Evolutionary conservation across 1,140 invertebrate genomes (phyloP).

Genomic region (Hyposmocoma kahamanoa): DNA sequence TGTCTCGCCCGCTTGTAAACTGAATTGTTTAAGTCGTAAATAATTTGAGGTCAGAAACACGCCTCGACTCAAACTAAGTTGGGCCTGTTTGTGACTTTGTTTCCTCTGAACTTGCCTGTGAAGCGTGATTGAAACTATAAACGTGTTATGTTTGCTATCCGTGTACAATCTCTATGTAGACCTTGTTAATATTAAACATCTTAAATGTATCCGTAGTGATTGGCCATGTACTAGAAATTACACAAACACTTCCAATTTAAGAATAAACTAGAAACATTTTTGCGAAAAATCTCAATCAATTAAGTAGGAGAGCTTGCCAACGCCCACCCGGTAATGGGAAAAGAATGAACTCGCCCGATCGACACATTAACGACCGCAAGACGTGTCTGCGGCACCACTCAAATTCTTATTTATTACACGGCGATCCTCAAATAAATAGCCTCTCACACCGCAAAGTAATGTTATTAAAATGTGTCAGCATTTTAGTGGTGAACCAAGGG

Average conservation of each 20-base stretch:
- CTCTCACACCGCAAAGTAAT: conserved; percentile 65
- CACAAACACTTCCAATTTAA: too few relatives aligned
- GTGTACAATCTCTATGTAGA: too few relatives aligned
- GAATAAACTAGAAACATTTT: too few relatives aligned
- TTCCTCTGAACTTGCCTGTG: conserved; percentile 27
- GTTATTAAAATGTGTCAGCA: conserved; percentile 73
- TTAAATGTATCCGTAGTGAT: too few relatives aligned
- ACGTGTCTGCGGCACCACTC: conserved; percentile 55
- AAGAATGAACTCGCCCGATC: conserved; percentile 53
- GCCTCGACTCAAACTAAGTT: conserved; percentile 31
- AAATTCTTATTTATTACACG: conserved; percentile 65
- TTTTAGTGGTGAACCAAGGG: conserved; percentile 39
- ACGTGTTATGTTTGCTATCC: conserved; percentile 11
- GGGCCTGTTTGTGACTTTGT: conserved; percentile 43
- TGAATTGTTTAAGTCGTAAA: conserved; percentile 55
- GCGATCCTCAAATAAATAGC: conserved; percentile 65
- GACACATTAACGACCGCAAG: conserved; percentile 53
- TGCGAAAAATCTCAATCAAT: neutral
- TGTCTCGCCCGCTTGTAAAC: conserved; percentile 38
- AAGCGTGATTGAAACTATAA: conserved; percentile 34
- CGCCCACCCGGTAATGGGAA: conserved; percentile 33
- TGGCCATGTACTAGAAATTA: too few relatives aligned
- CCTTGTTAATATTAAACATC: too few relatives aligned
- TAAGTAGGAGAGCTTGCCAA: neutral
- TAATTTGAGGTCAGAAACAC: conserved; percentile 50